Conservation (phyloP, 2,888 invertebrate species). For the Nycteola revayana region DNA sequence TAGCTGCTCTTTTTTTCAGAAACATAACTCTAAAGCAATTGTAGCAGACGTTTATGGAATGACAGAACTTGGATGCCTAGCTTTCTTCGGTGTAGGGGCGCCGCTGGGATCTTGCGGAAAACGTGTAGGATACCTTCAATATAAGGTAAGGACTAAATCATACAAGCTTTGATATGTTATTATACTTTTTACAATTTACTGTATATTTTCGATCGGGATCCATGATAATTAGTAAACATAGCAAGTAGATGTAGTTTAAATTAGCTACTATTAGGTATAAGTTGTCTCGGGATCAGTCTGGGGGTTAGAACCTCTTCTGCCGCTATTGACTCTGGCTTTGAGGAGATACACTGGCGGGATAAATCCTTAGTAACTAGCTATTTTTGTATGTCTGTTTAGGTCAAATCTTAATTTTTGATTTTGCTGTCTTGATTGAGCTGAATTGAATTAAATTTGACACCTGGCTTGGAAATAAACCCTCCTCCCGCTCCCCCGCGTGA, state of each 20-base stretch:
- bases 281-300: no score
- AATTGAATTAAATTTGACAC: no score
- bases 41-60: slow-evolving; percentile 45
- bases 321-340: neutral
- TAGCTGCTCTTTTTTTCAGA: slow-evolving; percentile 32
- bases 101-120: slow-evolving; percentile 35
- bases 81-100: slow-evolving; percentile 20
- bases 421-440: no score
- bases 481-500: no score
- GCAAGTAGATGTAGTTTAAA: neutral
- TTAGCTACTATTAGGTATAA: slow-evolving; percentile 10
- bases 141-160: slow-evolving; percentile 39
- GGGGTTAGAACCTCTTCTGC: no score
- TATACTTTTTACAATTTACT: no score
- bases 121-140: slow-evolving; percentile 35
- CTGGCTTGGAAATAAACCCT: no score
- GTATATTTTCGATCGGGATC: neutral
- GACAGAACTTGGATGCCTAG: slow-evolving; percentile 46
- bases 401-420: no score
- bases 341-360: neutral
- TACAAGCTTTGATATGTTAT: no score
- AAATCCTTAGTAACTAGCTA: neutral
- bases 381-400: no score
- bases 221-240: neutral
- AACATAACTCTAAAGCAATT: slow-evolving; percentile 35